These are phyloP conservation scores for Chunga burmeisteri DNA, from an alignment of 2,113 vertebrate genomes.

Conservation along the genomic window DNA sequence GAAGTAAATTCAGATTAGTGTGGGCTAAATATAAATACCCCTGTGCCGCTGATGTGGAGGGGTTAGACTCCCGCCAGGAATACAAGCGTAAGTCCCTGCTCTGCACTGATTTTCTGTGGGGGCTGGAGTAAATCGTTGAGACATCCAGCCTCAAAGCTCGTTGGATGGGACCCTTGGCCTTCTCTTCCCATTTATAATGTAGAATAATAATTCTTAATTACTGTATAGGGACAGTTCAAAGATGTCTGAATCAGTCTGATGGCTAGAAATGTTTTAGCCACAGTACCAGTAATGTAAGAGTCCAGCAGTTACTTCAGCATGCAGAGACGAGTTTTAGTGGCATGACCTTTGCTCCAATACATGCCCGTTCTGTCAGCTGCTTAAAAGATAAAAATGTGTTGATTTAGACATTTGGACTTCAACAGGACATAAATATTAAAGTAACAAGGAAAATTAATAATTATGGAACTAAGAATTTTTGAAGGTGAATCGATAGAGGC, in stretches of 20 bases:
- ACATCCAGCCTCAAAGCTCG: not conserved
- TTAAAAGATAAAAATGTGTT: not conserved
- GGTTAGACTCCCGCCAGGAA: not conserved
- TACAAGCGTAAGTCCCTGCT: not conserved
- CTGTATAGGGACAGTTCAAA: not conserved
- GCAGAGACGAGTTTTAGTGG: not conserved
- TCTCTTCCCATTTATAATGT: not conserved
- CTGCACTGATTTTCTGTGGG: not conserved
- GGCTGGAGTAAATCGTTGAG: not conserved
- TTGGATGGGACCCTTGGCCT: not conserved
- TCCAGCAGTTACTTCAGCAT: not conserved
- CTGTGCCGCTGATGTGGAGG: not conserved
- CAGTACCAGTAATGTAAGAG: not conserved
- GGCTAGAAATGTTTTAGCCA: not conserved
- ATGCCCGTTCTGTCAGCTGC: not conserved
- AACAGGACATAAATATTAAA: not conserved
- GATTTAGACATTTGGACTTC: not conserved
- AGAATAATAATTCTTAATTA: not conserved
- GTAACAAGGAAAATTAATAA: not conserved
- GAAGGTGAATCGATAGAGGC: not conserved
- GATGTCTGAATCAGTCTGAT: not conserved
- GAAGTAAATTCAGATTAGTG: slow-evolving; percentile 4
- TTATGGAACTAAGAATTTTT: not conserved
- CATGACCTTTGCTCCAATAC: not conserved
- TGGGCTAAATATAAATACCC: slow-evolving; percentile 29